Base-by-base conservation (phyloP, 2,113 vertebrate species). In the Poecilia latipinna region DNA sequence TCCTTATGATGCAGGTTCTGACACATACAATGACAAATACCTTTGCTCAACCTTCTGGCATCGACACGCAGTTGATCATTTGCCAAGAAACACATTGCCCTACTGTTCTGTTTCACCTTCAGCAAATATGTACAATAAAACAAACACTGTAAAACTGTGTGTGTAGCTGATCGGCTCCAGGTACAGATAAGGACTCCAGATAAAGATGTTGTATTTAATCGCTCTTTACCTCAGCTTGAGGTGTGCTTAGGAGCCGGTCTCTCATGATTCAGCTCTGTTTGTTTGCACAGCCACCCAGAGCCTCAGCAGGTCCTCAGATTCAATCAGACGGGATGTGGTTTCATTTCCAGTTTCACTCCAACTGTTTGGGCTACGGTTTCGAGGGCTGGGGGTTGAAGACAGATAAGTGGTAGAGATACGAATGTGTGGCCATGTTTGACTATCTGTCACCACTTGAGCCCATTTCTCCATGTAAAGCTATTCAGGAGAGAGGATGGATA, bases 261-360 rank as follows among this genome's bases (percentile, higher is more conserved):
- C 78, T 85, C 83, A 87, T 83, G 78, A 77, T 70, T 66, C 65
- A n/a, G 78, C 75, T 88, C 48, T 44, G 82, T 87, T 90, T 90
- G 82, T 90, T 90, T 89, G 83, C 68, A 78, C 67, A 89, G 82
- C 80, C 83, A 89, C 87, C 82, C 86, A 80, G 72, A 85, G 82
- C 71, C 75, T 75, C 79, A 71, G 77, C 48, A 90, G 79, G 70
- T 84, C 75, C 72, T 75, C 75, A 88, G 79, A 91, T 90, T 80
- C 79, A 87, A 92, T 92, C 88, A 89, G 57, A 73, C 78, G 80
- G 86, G 88, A 90, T 89, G 88, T 89, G 87, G 90, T 92, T 92
- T 57, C 51, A 57, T 78, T 80, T 88, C 77, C 82, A 83, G 83
- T 85, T 88, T 90, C 70, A 79, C 82, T 79, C 77, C 80, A 79